phyloP scores from a whole-genome alignment of 2,797 vertebrate genomes.

The Mycteria americana region DNA sequence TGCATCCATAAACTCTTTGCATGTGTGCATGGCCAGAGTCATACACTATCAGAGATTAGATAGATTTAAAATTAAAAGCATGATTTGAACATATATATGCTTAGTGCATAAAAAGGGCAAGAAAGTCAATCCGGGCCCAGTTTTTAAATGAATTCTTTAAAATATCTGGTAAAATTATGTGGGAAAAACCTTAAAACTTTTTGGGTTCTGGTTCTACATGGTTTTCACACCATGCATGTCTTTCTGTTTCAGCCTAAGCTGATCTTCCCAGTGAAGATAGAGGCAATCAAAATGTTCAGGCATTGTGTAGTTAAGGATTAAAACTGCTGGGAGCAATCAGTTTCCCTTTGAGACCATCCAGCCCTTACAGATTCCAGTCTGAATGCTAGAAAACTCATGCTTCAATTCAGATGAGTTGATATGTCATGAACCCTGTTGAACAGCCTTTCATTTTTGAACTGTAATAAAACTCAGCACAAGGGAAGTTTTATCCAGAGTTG shows the following conservation, averaged over 20 bases:
- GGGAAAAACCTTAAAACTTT: background rate
- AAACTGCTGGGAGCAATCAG: background rate
- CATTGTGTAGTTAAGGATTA: background rate
- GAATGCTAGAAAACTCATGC: background rate
- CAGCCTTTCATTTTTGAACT: background rate
- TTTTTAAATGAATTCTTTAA: background rate
- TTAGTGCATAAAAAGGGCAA: background rate
- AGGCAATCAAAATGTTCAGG: background rate
- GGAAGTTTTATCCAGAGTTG: background rate
- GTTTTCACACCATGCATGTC: accelerated
- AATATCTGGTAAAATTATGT: background rate
- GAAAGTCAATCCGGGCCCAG: background rate
- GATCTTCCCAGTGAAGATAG: background rate
- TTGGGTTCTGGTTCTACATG: background rate
- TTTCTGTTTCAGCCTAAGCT: background rate
- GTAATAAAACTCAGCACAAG: background rate
- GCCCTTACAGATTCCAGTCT: background rate
- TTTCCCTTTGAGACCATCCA: background rate
- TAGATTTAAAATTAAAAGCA: background rate
- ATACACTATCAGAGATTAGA: background rate
- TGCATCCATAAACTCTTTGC: background rate
- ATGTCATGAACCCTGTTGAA: background rate
- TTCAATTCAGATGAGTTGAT: background rate
- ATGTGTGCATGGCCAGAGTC: background rate
- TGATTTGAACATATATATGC: background rate